Evolutionary conservation across 2,888 invertebrate species (phyloP), one percentile per base, ranked within the genome.

Genomic region (Diabrotica balteata): DNA sequence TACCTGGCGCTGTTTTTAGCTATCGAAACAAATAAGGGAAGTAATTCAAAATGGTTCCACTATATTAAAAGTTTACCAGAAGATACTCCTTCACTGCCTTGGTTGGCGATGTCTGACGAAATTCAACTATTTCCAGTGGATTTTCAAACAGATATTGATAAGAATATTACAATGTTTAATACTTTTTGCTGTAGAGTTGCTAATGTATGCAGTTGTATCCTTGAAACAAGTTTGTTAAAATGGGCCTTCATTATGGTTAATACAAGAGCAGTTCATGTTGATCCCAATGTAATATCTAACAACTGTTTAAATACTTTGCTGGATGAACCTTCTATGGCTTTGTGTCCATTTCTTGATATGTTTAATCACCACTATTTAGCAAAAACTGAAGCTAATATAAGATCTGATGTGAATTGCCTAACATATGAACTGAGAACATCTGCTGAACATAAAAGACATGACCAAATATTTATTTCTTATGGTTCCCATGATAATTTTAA

Each of bases 271-370:
- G 92, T 96, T 17, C 95, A 91, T 82, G 86, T 93, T 76, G 87
- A 91, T 78, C 81, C 88, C 50, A 80, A 83, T 69, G 52, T 68
- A 22, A 67, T 70, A 50, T 58, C 59, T 45, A 57, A 46, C 42
- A 53, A 62, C 44, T 80, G 79, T 47, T 66, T 75, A 10, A 32
- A 32, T 32, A 0, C 4, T 32, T 82, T 91, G 67, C 84, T 82
- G 72, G 90, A 90, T 81, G 86, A 87, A 73, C 88, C 89, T 43
- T 87, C 87, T 72, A 87, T 91, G 84, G 95, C 95, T 7, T 83
- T 97, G 59, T 95, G 94, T 70, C 97, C 97, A 0, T 94, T 91
- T 81, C 86, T 97, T 68, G 97, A 97, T 83, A 89, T 97, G 85
- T 92, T 97, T 71, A 97, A 97, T 85, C 97, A 97, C 80, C 90